These are phyloP conservation scores for Thumatha senex DNA, from an alignment of 2,888 invertebrate genomes.

Conservation along the genomic window DNA sequence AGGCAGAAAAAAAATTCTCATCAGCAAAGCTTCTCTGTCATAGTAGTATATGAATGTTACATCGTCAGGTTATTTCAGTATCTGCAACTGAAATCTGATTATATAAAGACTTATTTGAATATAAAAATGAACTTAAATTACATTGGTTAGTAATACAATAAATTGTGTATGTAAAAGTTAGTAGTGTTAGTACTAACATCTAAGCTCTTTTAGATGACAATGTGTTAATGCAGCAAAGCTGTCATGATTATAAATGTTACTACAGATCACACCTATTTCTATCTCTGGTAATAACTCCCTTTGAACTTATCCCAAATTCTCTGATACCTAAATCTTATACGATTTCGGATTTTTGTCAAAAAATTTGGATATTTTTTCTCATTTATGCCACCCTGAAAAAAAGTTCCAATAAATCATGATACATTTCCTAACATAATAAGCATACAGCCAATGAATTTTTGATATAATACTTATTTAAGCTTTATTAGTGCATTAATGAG, in stretches of 20 bases:
- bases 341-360: slow-evolving; percentile 20
- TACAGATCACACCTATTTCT: slow-evolving; percentile 13
- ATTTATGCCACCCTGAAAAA: slow-evolving; percentile 75
- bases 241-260: slow-evolving; percentile 37
- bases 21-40: no score
- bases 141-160: slow-evolving; percentile 25
- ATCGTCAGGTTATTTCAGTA: slow-evolving; percentile 58
- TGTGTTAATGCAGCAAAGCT: slow-evolving; percentile 66
- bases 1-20: no score
- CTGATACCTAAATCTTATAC: slow-evolving; percentile 14
- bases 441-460: slow-evolving; percentile 18
- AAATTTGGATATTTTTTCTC: slow-evolving; percentile 42
- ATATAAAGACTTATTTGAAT: slow-evolving; percentile 11
- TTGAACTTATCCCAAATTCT: slow-evolving; percentile 14
- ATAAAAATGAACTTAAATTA: slow-evolving; percentile 20
- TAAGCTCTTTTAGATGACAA: slow-evolving; percentile 24
- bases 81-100: slow-evolving; percentile 43
- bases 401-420: slow-evolving; percentile 44
- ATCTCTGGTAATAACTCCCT: slow-evolving; percentile 13
- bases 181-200: slow-evolving; percentile 27
- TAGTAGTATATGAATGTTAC: slow-evolving; percentile 55
- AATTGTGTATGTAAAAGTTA: slow-evolving; percentile 8
- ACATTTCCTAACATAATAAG: slow-evolving; percentile 20
- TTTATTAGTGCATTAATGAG: no score
- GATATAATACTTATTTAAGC: slow-evolving; percentile 6